Evolutionary conservation across 2,888 invertebrate genomes (phyloP).

Genomic region (Drosophila neoperkinsi): DNA sequence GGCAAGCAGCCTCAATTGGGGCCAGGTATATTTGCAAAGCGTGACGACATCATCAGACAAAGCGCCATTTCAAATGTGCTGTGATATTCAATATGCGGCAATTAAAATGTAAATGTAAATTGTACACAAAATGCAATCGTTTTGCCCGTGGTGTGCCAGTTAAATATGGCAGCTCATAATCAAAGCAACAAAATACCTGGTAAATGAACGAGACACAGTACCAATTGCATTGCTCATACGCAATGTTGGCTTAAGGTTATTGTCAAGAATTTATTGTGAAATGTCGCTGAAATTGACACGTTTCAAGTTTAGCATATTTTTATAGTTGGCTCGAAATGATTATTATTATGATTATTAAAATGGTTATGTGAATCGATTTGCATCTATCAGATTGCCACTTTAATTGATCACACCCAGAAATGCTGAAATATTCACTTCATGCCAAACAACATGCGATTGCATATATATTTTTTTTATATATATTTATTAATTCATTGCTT

Average conservation of each 20-base stretch:
- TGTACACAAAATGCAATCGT: conserved; percentile 60
- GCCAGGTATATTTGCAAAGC: conserved; percentile 37
- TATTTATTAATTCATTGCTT: conserved; percentile 4
- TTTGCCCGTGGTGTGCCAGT: conserved; percentile 53
- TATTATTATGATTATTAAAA: conserved; percentile 40
- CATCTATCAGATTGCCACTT: conserved; percentile 34
- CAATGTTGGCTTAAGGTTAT: conserved; percentile 70
- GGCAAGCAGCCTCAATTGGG: conserved; percentile 26
- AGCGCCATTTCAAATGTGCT: conserved; percentile 51
- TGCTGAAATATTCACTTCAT: neutral
- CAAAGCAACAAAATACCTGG: conserved; percentile 14
- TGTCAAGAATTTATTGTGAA: conserved; percentile 50
- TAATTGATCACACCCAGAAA: conserved; percentile 49
- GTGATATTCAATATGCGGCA: conserved; percentile 63
- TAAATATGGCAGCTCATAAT: conserved; percentile 56
- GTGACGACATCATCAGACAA: conserved; percentile 61
- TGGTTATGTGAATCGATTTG: conserved; percentile 34
- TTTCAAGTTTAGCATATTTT: conserved; percentile 61
- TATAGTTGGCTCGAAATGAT: conserved; percentile 52
- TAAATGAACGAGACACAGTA: neutral
- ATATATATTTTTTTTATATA: neutral
- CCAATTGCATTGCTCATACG: conserved; percentile 58
- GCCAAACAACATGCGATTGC: conserved; percentile 14
- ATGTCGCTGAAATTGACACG: conserved; percentile 62
- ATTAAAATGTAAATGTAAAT: conserved; percentile 81